These are phyloP conservation scores for Chaenocephalus aceratus DNA, from an alignment of 2,113 vertebrate species.

Conservation along the genomic window DNA sequence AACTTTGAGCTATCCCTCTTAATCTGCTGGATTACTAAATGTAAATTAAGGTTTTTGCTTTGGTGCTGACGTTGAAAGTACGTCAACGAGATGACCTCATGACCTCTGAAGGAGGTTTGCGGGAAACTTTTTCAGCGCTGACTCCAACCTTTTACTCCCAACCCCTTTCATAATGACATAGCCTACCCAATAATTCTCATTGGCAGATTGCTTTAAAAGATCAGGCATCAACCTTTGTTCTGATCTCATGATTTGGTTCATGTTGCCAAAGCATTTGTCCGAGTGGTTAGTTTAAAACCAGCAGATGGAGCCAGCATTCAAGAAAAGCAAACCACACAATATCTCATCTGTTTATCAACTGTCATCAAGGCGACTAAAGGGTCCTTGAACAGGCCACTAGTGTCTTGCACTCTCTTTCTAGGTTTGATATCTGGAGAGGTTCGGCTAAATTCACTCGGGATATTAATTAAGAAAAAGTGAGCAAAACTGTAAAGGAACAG, in stretches of 20 bases:
- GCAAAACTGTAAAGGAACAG: neutral
- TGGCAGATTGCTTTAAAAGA: neutral
- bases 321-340: conserved; percentile 15
- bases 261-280: neutral
- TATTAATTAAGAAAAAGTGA: neutral
- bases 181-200: neutral
- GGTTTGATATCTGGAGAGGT: neutral
- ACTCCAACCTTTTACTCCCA: neutral
- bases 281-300: conserved; percentile 26
- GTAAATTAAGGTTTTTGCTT: conserved; percentile 48
- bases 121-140: neutral
- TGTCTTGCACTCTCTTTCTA: neutral
- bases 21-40: conserved; percentile 49
- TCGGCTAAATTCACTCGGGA: neutral
- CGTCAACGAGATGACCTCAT: conserved; percentile 32
- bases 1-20: conserved; percentile 58
- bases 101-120: conserved; percentile 19
- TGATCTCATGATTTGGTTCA: neutral
- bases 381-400: neutral
- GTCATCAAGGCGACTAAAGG: neutral
- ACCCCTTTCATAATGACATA: neutral
- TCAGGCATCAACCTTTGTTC: neutral
- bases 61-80: conserved; percentile 14
- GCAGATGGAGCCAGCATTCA: conserved; percentile 70
- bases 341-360: neutral